Conservation (phyloP, 1,140 invertebrate genomes). For the Micrasema minimum region DNA sequence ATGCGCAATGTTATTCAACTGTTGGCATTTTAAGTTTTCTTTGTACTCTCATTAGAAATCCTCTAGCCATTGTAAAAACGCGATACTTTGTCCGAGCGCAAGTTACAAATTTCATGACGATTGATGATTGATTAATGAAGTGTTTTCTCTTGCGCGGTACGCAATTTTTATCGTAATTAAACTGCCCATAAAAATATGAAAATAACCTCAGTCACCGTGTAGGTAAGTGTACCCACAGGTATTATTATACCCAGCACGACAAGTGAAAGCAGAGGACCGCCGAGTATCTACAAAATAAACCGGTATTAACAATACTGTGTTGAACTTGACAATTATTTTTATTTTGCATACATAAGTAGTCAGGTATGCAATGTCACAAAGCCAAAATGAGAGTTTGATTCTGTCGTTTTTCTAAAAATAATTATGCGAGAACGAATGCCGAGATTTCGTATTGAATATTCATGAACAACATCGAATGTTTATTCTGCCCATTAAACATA, state of each 20-base stretch:
- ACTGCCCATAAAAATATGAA: constrained; percentile 34
- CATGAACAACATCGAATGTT: too few species aligned
- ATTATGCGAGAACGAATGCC: too few species aligned
- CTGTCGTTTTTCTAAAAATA: too few species aligned
- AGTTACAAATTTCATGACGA: not conserved
- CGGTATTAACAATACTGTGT: not conserved
- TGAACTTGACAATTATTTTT: constrained; percentile 3
- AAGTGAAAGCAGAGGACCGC: constrained; percentile 19
- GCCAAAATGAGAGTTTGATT: too few species aligned
- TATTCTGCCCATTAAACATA: too few species aligned
- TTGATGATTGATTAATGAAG: constrained; percentile 33
- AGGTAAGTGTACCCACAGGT: not conserved
- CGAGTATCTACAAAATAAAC: constrained; percentile 8
- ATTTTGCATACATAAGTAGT: constrained; percentile 1
- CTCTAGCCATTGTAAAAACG: too few species aligned
- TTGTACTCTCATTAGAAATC: too few species aligned
- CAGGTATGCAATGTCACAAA: too few species aligned
- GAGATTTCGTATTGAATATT: too few species aligned
- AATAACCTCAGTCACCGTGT: not conserved
- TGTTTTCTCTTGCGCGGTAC: constrained; percentile 40
- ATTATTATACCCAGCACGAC: constrained; percentile 11
- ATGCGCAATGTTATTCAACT: too few species aligned
- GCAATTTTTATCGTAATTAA: constrained; percentile 35
- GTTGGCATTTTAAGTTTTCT: too few species aligned
- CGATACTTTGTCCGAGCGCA: too few species aligned